Evolutionary conservation across 2,888 invertebrate genomes (phyloP).

Genomic region (Pheosia tremula): DNA sequence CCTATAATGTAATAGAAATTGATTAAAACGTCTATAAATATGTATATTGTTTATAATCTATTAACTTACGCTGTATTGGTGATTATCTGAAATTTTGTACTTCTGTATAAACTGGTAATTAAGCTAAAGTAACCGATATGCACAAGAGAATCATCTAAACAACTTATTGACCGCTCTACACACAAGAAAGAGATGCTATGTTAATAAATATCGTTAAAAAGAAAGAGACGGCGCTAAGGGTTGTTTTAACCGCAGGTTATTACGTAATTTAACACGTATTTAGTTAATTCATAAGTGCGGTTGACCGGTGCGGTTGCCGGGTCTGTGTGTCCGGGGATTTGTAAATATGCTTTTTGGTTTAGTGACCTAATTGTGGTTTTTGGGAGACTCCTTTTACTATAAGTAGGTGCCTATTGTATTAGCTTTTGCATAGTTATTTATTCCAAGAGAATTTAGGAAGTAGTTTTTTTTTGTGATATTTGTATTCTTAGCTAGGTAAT

Average conservation of each 20-base stretch:
- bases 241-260: conserved; percentile 78
- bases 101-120: no score
- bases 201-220: conserved; percentile 36
- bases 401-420: conserved; percentile 17
- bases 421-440: background rate
- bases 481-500: no score
- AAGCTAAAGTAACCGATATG: background rate
- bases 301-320: conserved; percentile 72
- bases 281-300: conserved; percentile 82
- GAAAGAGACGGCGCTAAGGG: conserved; percentile 65
- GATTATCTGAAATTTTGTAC: no score
- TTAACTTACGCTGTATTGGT: no score
- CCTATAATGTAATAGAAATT: no score
- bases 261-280: conserved; percentile 82
- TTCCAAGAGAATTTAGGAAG: no score
- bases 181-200: conserved; percentile 50
- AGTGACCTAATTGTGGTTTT: conserved; percentile 70
- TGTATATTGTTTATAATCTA: no score
- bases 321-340: conserved; percentile 62
- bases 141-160: background rate
- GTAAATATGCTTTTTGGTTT: conserved; percentile 75
- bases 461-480: no score
- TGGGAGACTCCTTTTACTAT: conserved; percentile 32
- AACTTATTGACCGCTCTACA: conserved; percentile 37
- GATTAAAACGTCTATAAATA: no score